A percentile compares a stretch with the other conserved stretches of the same genome.
These are phyloP conservation scores for Macropus fuliginosus DNA, from an alignment of 2,797 vertebrate species.

Conservation along the genomic window DNA sequence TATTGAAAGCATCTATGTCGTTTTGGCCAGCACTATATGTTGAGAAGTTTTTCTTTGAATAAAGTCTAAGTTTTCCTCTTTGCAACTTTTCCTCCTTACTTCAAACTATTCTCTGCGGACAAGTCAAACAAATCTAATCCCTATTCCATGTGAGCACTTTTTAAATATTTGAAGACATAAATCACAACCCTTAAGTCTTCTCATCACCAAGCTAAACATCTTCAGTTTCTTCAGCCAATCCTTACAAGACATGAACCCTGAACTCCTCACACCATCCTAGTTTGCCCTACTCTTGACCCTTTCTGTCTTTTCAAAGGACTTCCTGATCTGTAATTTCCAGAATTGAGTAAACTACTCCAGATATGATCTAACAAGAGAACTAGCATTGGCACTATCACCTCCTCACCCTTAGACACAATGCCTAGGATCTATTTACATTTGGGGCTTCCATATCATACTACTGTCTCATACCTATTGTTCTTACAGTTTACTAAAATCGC, in stretches of 20 bases:
- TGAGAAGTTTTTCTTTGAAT: neutral
- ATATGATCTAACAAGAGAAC: neutral
- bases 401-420: neutral
- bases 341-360: neutral
- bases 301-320: neutral
- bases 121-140: neutral
- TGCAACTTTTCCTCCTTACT: neutral
- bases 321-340: neutral
- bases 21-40: neutral
- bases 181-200: neutral
- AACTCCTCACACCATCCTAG: neutral
- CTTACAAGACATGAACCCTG: neutral
- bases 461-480: neutral
- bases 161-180: neutral
- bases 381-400: neutral
- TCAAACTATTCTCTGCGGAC: neutral
- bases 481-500: neutral
- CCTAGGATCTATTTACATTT: neutral
- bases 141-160: neutral
- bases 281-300: neutral
- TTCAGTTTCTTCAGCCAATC: neutral
- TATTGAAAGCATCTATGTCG: neutral
- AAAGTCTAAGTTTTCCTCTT: neutral
- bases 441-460: neutral
- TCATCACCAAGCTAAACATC: neutral